Evolutionary conservation across 1,140 invertebrate species (phyloP).

Genomic region (Drosophila nannoptera): DNA sequence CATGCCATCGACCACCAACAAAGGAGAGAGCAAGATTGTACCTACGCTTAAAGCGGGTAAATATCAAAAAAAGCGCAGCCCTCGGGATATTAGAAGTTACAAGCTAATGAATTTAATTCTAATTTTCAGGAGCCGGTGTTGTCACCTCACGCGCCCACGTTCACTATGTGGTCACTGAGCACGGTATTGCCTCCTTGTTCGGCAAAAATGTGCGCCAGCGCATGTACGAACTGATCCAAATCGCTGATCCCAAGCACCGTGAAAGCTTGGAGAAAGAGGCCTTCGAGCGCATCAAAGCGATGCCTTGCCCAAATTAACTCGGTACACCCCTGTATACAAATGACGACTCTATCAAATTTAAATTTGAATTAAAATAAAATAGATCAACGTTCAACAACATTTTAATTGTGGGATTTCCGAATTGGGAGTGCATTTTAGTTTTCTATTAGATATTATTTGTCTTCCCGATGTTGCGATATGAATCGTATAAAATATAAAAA

Average conservation of each 20-base stretch:
- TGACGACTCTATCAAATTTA: too few relatives aligned
- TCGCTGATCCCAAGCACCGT: constrained; percentile 94
- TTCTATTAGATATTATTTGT: too few relatives aligned
- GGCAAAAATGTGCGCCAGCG: constrained; percentile 93
- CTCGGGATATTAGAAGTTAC: too few relatives aligned
- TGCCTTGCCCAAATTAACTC: constrained; percentile 83
- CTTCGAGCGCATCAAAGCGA: constrained; percentile 91
- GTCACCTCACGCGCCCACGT: constrained; percentile 95
- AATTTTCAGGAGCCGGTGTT: constrained; percentile 90
- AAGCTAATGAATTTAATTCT: background rate
- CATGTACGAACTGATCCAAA: constrained; percentile 92
- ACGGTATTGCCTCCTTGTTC: constrained; percentile 94
- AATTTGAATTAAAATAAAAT: too few relatives aligned
- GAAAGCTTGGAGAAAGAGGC: constrained; percentile 92
- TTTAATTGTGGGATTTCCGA: too few relatives aligned
- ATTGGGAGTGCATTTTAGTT: too few relatives aligned
- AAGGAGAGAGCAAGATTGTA: constrained; percentile 93
- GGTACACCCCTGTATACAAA: too few relatives aligned
- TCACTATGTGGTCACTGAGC: constrained; percentile 95
- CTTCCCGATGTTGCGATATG: too few relatives aligned
- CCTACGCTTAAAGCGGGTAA: constrained; percentile 90
- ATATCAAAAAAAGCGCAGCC: constrained; percentile 4
- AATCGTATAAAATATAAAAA: too few relatives aligned
- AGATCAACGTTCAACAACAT: too few relatives aligned
- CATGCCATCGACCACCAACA: constrained; percentile 90